Percentiles rank a stretch among this genome's conserved stretches.
phyloP scores from a whole-genome alignment of 1,140 invertebrate species.

The Philotrypesis tridentata region DNA sequence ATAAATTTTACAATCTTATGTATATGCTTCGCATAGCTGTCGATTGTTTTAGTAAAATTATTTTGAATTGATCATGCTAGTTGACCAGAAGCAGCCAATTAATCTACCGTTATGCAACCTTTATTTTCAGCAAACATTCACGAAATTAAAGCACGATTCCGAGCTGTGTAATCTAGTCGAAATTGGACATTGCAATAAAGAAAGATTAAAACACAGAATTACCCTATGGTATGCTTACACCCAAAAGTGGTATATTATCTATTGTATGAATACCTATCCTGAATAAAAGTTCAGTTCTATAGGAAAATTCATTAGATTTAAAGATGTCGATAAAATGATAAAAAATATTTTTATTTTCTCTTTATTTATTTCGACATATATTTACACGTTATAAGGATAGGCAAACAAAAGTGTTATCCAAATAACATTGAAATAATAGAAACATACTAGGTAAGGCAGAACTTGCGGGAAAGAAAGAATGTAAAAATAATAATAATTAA shows the following conservation, averaged over 20 bases:
- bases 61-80: no score
- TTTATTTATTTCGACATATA: not conserved
- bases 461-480: conserved; percentile 22
- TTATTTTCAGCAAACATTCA: no score
- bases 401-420: conserved; percentile 55
- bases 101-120: no score
- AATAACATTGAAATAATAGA: conserved; percentile 69
- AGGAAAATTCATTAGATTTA: conserved; percentile 3
- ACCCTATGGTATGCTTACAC: no score
- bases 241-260: not conserved
- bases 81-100: no score
- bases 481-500: conserved; percentile 13
- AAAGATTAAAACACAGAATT: no score
- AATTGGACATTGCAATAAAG: no score
- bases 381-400: conserved; percentile 62
- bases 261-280: not conserved
- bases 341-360: not conserved
- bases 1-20: no score
- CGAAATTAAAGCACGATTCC: no score
- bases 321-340: not conserved
- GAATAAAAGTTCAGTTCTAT: not conserved
- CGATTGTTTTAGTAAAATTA: no score
- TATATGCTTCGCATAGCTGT: no score
- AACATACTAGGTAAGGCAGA: conserved; percentile 66
- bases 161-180: no score